Percentiles rank a stretch among this genome's conserved stretches.
Evolutionary conservation across 2,888 invertebrate species (phyloP).

Genomic region (Plebejus anna): DNA sequence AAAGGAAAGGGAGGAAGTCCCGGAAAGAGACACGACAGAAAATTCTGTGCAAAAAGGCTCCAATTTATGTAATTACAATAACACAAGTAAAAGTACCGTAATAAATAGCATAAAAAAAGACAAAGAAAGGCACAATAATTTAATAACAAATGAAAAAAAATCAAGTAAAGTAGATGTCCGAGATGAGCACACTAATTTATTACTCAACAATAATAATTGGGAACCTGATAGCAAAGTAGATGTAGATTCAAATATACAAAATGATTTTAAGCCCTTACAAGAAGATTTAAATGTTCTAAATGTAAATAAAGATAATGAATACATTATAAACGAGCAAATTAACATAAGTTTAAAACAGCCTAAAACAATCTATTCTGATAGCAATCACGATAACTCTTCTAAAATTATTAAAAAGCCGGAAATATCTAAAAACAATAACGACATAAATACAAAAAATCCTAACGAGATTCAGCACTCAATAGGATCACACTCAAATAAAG

Average conservation of each 20-base stretch:
- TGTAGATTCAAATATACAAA: neutral
- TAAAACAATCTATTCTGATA: neutral
- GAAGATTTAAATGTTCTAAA: neutral
- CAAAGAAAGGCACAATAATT: neutral
- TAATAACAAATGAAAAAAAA: neutral
- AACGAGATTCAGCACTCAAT: neutral
- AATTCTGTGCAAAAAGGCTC: neutral
- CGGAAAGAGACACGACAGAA: slow-evolving; percentile 22
- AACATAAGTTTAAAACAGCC: neutral
- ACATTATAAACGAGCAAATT: neutral
- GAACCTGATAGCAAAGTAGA: neutral
- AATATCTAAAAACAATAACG: neutral
- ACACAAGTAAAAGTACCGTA: neutral
- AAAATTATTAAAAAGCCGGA: neutral
- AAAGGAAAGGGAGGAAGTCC: slow-evolving; percentile 47
- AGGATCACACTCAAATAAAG: slow-evolving; percentile 1
- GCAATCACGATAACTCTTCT: neutral
- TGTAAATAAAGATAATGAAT: neutral
- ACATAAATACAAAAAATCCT: neutral
- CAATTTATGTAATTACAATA: neutral
- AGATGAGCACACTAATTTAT: neutral
- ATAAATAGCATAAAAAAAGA: neutral
- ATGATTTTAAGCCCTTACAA: neutral
- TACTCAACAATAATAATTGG: neutral
- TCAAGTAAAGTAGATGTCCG: neutral